Conservation (phyloP, 2,113 vertebrate species). For the Alligator mississippiensis region DNA sequence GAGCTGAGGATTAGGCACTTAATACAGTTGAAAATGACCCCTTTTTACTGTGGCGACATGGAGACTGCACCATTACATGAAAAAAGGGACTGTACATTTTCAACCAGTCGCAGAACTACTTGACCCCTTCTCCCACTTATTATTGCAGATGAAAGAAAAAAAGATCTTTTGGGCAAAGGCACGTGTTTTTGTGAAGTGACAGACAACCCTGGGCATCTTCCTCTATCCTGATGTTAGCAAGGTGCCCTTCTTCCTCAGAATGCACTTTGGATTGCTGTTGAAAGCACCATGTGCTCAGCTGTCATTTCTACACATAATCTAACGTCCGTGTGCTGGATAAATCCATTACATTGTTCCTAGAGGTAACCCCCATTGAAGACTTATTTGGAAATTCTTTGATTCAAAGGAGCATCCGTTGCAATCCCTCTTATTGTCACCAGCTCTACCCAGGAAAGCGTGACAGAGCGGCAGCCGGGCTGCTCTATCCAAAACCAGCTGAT, state of each 20-base stretch:
- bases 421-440: background rate
- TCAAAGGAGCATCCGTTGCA: background rate
- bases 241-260: background rate
- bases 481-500: background rate
- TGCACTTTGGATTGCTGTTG: fast-evolving
- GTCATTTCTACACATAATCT: background rate
- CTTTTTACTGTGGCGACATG: background rate
- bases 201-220: background rate
- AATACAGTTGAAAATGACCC: fast-evolving
- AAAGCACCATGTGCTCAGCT: fast-evolving
- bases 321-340: too few species aligned
- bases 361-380: fast-evolving
- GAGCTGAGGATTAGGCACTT: background rate
- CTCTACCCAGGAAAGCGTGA: background rate
- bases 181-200: background rate
- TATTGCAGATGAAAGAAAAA: fast-evolving
- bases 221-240: background rate
- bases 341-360: background rate
- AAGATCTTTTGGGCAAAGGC: fast-evolving
- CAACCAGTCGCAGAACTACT: fast-evolving
- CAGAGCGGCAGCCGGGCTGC: background rate
- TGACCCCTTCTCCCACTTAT: background rate
- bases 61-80: fast-evolving
- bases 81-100: fast-evolving
- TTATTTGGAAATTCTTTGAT: background rate